Percentiles rank a stretch among this genome's conserved stretches.
Conservation (phyloP, 2,113 vertebrate species). For the Dissostichus mawsoni region DNA sequence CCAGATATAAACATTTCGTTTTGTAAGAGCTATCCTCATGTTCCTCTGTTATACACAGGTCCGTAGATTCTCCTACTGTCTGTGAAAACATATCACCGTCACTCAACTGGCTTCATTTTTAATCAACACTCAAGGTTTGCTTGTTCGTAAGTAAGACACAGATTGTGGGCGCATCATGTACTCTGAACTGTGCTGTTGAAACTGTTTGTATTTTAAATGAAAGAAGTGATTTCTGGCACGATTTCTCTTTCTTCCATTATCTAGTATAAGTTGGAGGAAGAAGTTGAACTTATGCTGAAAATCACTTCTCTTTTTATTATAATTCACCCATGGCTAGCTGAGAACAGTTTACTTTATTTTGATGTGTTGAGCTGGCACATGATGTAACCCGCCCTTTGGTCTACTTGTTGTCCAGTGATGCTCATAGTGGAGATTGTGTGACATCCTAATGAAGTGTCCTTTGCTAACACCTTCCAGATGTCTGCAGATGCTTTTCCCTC, state of each 20-base stretch:
- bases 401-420: constrained; percentile 8
- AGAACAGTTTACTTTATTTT: not conserved
- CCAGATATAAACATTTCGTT: constrained; percentile 42
- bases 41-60: constrained; percentile 18
- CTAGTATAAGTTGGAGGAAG: not conserved
- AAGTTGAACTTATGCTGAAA: not conserved
- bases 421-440: constrained; percentile 14
- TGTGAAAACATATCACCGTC: constrained; percentile 73
- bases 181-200: constrained; percentile 25
- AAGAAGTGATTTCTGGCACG: not conserved
- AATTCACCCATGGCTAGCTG: not conserved
- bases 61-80: constrained; percentile 31
- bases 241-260: not conserved
- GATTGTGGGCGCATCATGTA: not conserved
- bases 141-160: constrained; percentile 1
- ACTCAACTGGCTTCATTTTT: constrained; percentile 37
- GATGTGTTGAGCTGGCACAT: not conserved
- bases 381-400: not conserved
- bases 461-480: constrained; percentile 32
- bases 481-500: constrained; percentile 36
- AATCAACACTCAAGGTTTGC: constrained; percentile 14
- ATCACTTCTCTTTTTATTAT: not conserved
- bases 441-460: constrained; percentile 60
- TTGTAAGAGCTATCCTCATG: constrained; percentile 19
- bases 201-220: constrained; percentile 25